Evolutionary conservation across 1,140 invertebrate genomes (phyloP), one percentile per base, ranked within the genome.

Genomic region (Berghia stephanieae): DNA sequence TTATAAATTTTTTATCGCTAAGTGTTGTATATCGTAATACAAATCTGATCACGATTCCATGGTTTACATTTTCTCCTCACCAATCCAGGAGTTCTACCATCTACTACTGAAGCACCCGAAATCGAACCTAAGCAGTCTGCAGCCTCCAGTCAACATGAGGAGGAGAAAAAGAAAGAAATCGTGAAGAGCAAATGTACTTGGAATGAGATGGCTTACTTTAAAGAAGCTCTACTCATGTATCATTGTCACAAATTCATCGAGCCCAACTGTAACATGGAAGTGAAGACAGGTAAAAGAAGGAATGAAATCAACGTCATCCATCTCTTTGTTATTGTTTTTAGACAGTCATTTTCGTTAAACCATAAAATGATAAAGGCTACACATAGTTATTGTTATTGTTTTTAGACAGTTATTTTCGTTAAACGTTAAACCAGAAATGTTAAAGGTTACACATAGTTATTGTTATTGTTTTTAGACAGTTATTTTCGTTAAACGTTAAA

Each of bases 211-310:
- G 76, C 81, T 57, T 80, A 82, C 52, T 89, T 90, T 78, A 90
- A 94, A 92, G 94, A 94, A 81, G 94, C 94, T 87, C 89, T 95
- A 44, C 86, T 95, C 49, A 89, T 94, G 18, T 94, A 93, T 84
- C 93, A 94, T 84, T 94, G 94, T 86, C 92, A 92, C 16, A 91
- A 92, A 79, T 90, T 94, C 71, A 83, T 81, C 24, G 84, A 88
- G 49, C 82, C 82, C 42, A 79, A 86, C 76, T 88, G 88, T 78
- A 82, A 85, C 57, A 71, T 91, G 75, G 78, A 81, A 69, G 75
- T 83, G 16, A 71, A 78, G n/a, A 77, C 77, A 66, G 78, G 80
- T 81, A 52, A 49, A 40, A 38, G 5, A 3, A 44, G 66, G 31
- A 27, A 63, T n/a, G 27, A 63, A 63, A 10, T 31, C 27, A n/a